Evolutionary conservation across 2,888 invertebrate genomes (phyloP), one percentile per base, ranked within the genome.

Genomic region (Bellardia pandia): DNA sequence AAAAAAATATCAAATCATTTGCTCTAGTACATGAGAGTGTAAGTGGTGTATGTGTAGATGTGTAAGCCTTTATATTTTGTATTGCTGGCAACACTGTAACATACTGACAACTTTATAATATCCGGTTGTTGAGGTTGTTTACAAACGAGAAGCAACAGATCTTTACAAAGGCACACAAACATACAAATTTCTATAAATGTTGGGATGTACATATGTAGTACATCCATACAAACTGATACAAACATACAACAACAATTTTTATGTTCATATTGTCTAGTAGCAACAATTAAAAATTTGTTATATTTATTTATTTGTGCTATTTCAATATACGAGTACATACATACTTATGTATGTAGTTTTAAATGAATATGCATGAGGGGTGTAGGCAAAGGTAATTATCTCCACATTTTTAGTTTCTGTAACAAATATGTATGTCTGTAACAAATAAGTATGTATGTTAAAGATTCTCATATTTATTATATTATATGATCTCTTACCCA

Each of bases 51-150:
- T 33, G 75, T 75, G 40, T 51, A n/a, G 23, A 64, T 40, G 68
- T 82, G 60, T 79, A n/a, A 11, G 79, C n/a, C 79, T 80, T 80
- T 80, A 33, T 62, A 4, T 72, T 72, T 74, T 58, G 13, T 72
- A 51, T 56, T 51, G 51, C 40, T 64, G 37, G 64, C 66, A 72
- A 68, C 72, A 86, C 72, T 72, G 81, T 68, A 53, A 66, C 76
- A 77, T 81, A 72, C 56, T 86, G 85, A 77, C 85, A 86, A 77
- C 66, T 77, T 77, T 68, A 81, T 77, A 86, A 81, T 86, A 86
- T 86, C 86, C 81, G 86, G 81, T 74, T 75, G 72, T 81, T 77
- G 60, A 77, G 48, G 51, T 45, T 80, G 80, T 66, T 74, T 58
- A 58, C 74, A 74, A 56, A 66, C 37, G 14, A 72, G 23, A 81